Evolutionary conservation across 2,888 invertebrate genomes (phyloP), one percentile per base, ranked within the genome.

Genomic region (Dasypolia templi): DNA sequence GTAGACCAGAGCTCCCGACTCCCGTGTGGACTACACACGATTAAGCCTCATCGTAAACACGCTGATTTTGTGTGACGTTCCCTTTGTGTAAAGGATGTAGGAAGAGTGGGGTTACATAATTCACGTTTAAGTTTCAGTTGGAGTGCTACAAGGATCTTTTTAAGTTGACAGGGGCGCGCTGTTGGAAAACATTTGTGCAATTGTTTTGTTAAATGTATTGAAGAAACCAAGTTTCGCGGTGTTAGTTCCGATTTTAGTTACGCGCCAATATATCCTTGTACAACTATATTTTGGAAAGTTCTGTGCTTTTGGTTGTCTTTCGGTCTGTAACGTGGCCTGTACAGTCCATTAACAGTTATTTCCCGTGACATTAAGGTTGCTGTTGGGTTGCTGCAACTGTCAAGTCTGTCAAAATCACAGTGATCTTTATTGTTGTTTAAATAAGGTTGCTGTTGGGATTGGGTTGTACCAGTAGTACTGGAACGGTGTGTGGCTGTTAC

Each of bases 1-100:
- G 94, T 94, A 94, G 94, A 91, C 85, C 87, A 87, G 89, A 88
- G 87, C 87, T 88, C 84, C 84, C 77, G 83, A 87, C 86, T 88
- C 84, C 84, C 77, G 85, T 85, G 86, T 86, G 86, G 87, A 86
- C 83, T 87, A 66, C 79, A 82, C 85, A 82, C 80, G 78, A 84
- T 70, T 78, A 81, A 86, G 82, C 75, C 86, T 81, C 72, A 75
- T 82, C 80, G 84, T 83, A 75, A 75, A 82, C 78, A 79, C 69
- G 75, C 76, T 76, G 73, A 82, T 83, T 85, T 83, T 75, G 78
- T 82, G 29, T 59, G 68, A 70, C 73, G 42, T 69, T 63, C 58
- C 74, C 58, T 78, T 82, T 82, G 65, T 79, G 56, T 66, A 49
- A 58, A 78, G 63, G 32, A 70, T 67, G 42, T 81, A 81, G 26